Conservation (phyloP, 1,140 invertebrate species). For the Pemphigus obesinymphae region DNA sequence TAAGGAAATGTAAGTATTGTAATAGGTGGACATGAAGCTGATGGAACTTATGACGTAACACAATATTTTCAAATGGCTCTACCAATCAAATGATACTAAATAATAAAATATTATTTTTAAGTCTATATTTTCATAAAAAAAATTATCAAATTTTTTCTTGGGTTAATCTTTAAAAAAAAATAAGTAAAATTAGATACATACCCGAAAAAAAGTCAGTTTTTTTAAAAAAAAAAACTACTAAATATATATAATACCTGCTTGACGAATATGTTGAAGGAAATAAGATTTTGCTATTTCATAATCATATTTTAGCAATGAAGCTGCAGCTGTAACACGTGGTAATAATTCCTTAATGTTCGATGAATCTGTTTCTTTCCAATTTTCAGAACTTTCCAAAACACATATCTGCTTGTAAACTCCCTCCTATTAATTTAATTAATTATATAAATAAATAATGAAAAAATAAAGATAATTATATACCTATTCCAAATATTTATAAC, state of each 20-base stretch:
- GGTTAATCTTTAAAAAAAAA: too few relatives aligned
- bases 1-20: too few relatives aligned
- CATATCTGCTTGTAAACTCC: background rate
- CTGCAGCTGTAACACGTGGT: background rate
- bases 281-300: constrained; percentile 8
- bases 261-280: constrained; percentile 17
- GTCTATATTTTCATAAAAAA: background rate
- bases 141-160: too few relatives aligned
- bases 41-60: too few relatives aligned
- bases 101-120: background rate
- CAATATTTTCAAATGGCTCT: too few relatives aligned
- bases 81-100: too few relatives aligned
- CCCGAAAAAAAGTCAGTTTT: too few relatives aligned
- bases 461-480: too few relatives aligned
- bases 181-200: too few relatives aligned
- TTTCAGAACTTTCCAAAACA: background rate
- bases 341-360: background rate
- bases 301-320: background rate
- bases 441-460: background rate
- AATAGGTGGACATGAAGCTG: too few relatives aligned
- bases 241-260: constrained; percentile 1
- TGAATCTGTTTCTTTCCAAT: background rate
- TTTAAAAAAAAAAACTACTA: too few relatives aligned
- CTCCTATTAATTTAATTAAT: background rate
- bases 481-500: background rate